These are phyloP conservation scores for Pelobates fuscus DNA, from an alignment of 2,113 vertebrate genomes.

Conservation along the genomic window DNA sequence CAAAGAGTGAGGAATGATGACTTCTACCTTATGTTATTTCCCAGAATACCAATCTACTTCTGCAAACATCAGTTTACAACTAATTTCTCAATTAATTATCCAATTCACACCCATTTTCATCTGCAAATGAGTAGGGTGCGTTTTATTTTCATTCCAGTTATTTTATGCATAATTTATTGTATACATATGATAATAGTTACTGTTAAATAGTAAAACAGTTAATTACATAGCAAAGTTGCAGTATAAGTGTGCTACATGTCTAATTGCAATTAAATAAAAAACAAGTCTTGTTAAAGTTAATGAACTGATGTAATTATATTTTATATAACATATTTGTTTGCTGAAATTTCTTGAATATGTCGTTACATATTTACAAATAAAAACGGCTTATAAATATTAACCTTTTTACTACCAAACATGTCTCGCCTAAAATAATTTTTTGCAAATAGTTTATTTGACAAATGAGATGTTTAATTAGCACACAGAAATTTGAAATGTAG, in stretches of 20 bases:
- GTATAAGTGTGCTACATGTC: neutral
- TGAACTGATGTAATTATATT: too few species aligned
- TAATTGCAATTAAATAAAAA: neutral
- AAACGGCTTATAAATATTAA: too few species aligned
- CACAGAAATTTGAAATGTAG: too few species aligned
- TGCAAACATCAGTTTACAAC: neutral
- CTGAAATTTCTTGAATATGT: too few species aligned
- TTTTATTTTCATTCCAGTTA: neutral
- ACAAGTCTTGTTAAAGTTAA: too few species aligned
- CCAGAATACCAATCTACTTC: slow-evolving; percentile 6
- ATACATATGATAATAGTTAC: neutral
- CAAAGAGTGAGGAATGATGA: neutral
- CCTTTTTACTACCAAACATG: too few species aligned
- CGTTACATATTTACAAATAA: too few species aligned
- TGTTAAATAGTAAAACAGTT: neutral
- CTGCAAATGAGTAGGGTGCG: neutral
- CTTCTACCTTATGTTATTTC: neutral
- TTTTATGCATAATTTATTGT: neutral
- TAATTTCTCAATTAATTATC: neutral
- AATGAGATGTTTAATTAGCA: too few species aligned
- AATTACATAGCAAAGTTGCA: neutral
- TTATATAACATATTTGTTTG: too few species aligned
- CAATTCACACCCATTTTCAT: neutral
- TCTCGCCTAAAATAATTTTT: too few species aligned
- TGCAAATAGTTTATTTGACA: too few species aligned